phyloP scores from a whole-genome alignment of 1,140 invertebrate species.

The Orius laevigatus region DNA sequence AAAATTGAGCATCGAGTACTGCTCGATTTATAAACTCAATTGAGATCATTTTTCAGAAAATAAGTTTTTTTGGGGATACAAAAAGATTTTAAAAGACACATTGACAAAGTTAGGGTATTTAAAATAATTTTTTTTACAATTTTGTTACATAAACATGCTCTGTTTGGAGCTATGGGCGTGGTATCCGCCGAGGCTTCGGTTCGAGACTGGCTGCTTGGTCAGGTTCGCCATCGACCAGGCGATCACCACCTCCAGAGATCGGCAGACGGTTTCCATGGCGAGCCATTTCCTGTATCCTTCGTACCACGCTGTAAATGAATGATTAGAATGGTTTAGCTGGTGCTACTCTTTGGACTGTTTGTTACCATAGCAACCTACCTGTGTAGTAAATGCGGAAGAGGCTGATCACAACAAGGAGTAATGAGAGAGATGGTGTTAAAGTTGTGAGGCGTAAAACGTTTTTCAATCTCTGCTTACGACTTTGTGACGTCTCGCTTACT shows the following conservation, averaged over 20 bases:
- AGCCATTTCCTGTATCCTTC: slow-evolving; percentile 31
- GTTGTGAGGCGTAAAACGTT: not conserved
- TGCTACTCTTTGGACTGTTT: not conserved
- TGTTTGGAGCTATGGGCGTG: not conserved
- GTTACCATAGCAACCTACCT: not conserved
- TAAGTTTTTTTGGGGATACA: no score
- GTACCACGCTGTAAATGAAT: slow-evolving; percentile 15
- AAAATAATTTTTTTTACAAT: no score
- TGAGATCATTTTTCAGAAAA: no score
- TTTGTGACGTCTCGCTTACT: slow-evolving; percentile 27
- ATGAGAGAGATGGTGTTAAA: not conserved
- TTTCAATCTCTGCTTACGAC: slow-evolving; percentile 18
- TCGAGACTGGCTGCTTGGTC: slow-evolving; percentile 36
- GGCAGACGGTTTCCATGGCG: slow-evolving; percentile 35
- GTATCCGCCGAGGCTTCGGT: slow-evolving; percentile 6
- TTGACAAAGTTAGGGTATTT: no score
- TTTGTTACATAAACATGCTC: slow-evolving; percentile 3
- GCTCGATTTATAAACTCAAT: no score
- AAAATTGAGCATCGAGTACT: no score
- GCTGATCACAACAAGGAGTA: not conserved
- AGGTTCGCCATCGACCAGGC: slow-evolving; percentile 41
- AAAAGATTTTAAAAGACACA: no score
- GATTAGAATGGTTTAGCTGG: not conserved
- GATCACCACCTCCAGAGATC: slow-evolving; percentile 35
- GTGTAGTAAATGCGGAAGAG: not conserved